Conservation (phyloP, 2,797 vertebrate genomes). For the Neoniphon sammara region DNA sequence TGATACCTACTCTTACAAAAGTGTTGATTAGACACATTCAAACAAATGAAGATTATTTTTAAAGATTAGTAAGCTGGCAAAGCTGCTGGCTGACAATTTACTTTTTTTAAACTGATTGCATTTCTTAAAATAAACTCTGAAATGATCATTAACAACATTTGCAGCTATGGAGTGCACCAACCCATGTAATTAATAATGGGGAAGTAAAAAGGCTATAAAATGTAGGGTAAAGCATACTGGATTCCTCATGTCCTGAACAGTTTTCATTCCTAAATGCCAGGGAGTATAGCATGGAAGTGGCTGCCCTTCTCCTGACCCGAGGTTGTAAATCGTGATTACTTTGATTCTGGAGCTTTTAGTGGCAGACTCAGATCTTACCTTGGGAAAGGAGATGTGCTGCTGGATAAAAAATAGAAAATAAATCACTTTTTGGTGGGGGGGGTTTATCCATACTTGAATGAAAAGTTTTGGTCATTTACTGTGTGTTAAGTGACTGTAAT, state of each 20-base stretch:
- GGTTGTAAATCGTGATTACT: slow-evolving; percentile 4
- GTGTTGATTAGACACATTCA: slow-evolving; percentile 23
- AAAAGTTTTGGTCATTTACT: too few relatives aligned
- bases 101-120: neutral
- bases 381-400: neutral
- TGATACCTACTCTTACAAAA: slow-evolving; percentile 39
- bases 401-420: neutral
- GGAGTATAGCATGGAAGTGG: neutral
- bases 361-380: neutral
- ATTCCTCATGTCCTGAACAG: neutral
- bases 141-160: too few relatives aligned
- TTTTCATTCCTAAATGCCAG: slow-evolving; percentile 1
- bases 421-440: neutral
- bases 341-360: slow-evolving; percentile 20
- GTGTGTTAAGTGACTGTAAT: too few relatives aligned
- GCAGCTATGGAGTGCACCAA: neutral
- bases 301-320: slow-evolving; percentile 26
- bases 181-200: neutral
- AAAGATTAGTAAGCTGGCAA: neutral
- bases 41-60: slow-evolving; percentile 12
- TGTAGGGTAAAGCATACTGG: neutral
- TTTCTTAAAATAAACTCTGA: too few relatives aligned
- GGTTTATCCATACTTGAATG: neutral
- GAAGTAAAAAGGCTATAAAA: neutral
- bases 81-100: neutral